Conservation (phyloP, 1,140 invertebrate genomes). For the Drosophila watanabei region DNA sequence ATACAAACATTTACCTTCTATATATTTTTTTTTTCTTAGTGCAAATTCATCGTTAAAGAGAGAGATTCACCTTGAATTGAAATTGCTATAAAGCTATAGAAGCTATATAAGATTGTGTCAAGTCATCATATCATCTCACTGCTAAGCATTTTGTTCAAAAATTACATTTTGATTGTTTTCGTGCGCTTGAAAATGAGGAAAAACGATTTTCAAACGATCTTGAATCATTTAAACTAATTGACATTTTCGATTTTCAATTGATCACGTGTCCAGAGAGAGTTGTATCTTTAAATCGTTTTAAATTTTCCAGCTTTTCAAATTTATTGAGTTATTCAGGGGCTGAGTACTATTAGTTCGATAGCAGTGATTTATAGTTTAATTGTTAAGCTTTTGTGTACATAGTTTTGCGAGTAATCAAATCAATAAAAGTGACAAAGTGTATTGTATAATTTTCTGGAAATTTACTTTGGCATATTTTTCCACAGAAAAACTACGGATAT, state of each 20-base stretch:
- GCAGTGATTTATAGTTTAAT: constrained; percentile 18
- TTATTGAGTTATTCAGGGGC: constrained; percentile 14
- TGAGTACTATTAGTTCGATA: constrained; percentile 4
- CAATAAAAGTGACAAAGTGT: background rate
- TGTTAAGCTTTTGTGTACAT: background rate
- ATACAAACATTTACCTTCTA: background rate
- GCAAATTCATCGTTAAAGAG: background rate
- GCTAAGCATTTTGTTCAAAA: constrained; percentile 25
- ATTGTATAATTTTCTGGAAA: constrained; percentile 11
- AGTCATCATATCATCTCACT: constrained; percentile 25
- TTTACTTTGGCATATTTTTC: background rate
- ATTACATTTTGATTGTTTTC: constrained; percentile 52
- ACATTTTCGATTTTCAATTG: constrained; percentile 31
- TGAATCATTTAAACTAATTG: constrained; percentile 33
- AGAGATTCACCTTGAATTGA: constrained; percentile 26
- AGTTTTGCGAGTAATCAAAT: constrained; percentile 6
- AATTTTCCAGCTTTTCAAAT: background rate
- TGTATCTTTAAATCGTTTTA: constrained; percentile 4
- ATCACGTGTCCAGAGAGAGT: constrained; percentile 4
- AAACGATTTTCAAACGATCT: constrained; percentile 37
- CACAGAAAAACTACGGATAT: background rate
- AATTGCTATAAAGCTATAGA: constrained; percentile 5
- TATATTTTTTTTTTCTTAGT: background rate
- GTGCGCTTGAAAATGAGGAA: constrained; percentile 21
- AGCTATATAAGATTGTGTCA: constrained; percentile 11